Evolutionary conservation across 2,888 invertebrate genomes (phyloP).

Genomic region (Pantelozetes paolii): DNA sequence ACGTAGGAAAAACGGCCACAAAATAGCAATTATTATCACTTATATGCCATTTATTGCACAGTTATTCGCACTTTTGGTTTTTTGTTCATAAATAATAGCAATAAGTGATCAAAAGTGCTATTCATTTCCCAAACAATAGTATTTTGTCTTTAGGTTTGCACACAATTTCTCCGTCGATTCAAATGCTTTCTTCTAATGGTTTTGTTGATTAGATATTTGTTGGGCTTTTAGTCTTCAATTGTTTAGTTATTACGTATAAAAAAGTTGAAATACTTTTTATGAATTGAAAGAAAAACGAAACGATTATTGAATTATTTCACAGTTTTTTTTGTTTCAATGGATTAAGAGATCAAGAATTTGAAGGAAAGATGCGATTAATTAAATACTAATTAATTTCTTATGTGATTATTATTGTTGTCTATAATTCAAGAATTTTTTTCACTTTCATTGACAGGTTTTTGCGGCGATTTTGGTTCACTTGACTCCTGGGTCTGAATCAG

Average conservation of each 20-base stretch:
- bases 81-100: not conserved
- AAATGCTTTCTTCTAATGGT: not conserved
- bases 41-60: not conserved
- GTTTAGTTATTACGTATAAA: not conserved
- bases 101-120: not conserved
- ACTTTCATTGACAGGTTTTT: not conserved
- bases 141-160: not conserved
- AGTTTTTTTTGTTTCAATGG: not conserved
- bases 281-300: not conserved
- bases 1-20: no score
- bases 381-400: not conserved
- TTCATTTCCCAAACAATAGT: not conserved
- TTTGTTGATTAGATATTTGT: not conserved
- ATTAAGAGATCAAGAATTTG: not conserved
- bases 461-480: not conserved
- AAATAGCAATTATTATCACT: constrained; percentile 23
- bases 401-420: no score
- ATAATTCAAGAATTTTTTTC: constrained; percentile 10
- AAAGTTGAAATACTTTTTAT: not conserved
- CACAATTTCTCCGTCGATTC: not conserved
- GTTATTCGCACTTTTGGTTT: constrained; percentile 7
- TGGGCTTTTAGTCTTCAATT: no score
- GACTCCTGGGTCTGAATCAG: constrained; percentile 48
- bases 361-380: not conserved
- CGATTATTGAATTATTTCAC: not conserved